A percentile compares a stretch with the other conserved stretches of the same genome.
phyloP scores from a whole-genome alignment of 2,113 vertebrate genomes.

The Puntigrus tetrazona region DNA sequence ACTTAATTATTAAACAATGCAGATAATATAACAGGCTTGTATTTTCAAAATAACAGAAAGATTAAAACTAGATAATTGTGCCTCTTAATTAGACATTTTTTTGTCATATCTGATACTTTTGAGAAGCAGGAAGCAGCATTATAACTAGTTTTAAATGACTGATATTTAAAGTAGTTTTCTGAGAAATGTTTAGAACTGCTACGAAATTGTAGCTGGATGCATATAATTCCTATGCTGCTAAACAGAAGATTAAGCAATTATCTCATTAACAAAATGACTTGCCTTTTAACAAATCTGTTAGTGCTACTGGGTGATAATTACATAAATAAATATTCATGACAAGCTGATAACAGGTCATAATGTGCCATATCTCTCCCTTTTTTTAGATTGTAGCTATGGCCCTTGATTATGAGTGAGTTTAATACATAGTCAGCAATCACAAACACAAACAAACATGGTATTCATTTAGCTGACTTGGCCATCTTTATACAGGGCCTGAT shows the following conservation, averaged over 20 bases:
- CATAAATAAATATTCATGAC: neutral
- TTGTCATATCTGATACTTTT: neutral
- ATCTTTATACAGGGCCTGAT: conserved; percentile 20
- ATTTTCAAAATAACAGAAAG: neutral
- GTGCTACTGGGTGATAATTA: neutral
- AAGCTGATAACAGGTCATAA: neutral
- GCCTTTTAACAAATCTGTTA: neutral
- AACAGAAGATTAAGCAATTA: neutral
- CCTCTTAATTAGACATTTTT: neutral
- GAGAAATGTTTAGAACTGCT: neutral
- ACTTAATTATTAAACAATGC: neutral
- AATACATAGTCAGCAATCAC: conserved; percentile 31
- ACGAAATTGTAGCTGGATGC: neutral
- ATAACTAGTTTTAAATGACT: neutral
- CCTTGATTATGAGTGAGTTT: neutral
- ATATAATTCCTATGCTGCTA: neutral
- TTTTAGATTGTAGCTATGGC: neutral
- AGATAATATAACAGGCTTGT: neutral
- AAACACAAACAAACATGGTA: conserved; percentile 4
- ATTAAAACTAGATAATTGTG: neutral
- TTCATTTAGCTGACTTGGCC: conserved; percentile 35
- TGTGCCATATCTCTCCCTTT: neutral
- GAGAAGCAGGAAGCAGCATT: neutral
- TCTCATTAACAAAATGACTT: neutral
- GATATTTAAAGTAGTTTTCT: neutral